Evolutionary conservation across 1,140 invertebrate genomes (phyloP), one percentile per base, ranked within the genome.

Genomic region (Ips typographus): DNA sequence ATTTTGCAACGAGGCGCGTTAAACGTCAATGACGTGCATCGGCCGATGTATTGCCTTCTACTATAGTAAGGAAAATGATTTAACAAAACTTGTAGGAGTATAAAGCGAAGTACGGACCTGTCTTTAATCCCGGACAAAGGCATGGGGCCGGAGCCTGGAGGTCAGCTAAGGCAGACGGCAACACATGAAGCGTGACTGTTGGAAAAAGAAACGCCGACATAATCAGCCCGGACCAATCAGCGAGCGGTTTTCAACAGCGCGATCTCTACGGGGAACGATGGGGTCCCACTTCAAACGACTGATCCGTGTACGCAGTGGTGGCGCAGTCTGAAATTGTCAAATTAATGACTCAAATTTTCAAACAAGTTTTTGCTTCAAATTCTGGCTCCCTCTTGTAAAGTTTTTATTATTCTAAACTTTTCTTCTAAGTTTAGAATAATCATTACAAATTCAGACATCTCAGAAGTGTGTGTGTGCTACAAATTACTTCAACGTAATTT

Each of bases 101-200:
- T 22, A 22, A 22, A 22, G 22, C 22, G 22, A 22, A 22, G 42
- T 65, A 59, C 71, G 61, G 55, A 40, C 8, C 65, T 68, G 71
- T 65, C 4, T 51, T 2, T 44, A 63, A 71, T 57, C 69, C 69
- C 69, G 69, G 69, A 71, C 65, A 57, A 71, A 71, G 55, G 63
- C 58, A 71, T 64, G 69, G 53, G 65, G 49, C 61, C 44, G 71
- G 61, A 56, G 58, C 61, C 61, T 58, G 63, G 66, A 69, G 67
- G 71, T 69, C 71, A 70, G 52, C 43, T 37, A 49, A 66, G 57
- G 72, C 72, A 69, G 70, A 73, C 72, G 64, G 64, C 72, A 73
- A 73, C 64, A 71, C 66, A 73, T 73, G 68, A 73, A 73, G 69
- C 72, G 70, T 73, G 72, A 73, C 72, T 71, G 65, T 42, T 69